These are phyloP conservation scores for Drosophila ercepeae DNA, from an alignment of 1,140 invertebrate genomes.

Conservation along the genomic window DNA sequence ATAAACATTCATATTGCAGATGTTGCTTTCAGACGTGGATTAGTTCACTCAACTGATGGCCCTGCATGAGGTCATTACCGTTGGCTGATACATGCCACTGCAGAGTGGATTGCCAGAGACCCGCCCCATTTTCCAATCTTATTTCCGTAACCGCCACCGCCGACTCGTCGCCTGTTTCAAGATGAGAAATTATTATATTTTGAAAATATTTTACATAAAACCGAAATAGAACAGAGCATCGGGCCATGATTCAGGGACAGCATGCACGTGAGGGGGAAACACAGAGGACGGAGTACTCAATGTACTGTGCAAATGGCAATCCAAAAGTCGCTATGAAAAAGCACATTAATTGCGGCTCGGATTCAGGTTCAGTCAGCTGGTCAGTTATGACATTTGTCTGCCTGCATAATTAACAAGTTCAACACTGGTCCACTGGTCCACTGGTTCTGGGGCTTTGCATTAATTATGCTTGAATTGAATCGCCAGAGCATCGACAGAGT, in stretches of 20 bases:
- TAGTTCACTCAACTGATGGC: conserved; percentile 41
- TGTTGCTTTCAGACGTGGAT: conserved; percentile 42
- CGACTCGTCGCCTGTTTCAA: not conserved
- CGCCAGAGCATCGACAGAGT: conserved; percentile 9
- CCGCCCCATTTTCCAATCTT: not conserved
- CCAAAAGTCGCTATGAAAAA: conserved; percentile 25
- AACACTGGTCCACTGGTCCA: not conserved
- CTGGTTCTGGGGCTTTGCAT: conserved; percentile 14
- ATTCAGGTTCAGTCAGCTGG: conserved; percentile 45
- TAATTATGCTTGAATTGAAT: conserved; percentile 48
- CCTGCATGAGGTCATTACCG: conserved; percentile 10
- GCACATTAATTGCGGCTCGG: conserved; percentile 38
- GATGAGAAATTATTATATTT: conserved; percentile 42
- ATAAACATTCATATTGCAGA: conserved; percentile 55
- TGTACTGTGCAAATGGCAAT: conserved; percentile 6
- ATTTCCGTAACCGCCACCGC: not conserved
- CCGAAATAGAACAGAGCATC: conserved; percentile 36
- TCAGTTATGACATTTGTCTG: conserved; percentile 41
- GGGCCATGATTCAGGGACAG: conserved; percentile 32
- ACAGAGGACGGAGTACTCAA: not conserved
- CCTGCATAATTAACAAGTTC: conserved; percentile 62
- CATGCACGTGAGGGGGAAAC: conserved; percentile 25
- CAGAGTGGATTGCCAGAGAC: conserved; percentile 41
- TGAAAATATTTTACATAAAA: conserved; percentile 31
- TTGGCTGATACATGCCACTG: not conserved